Conservation (phyloP, 2,888 invertebrate species). For the Sinohyriopsis cumingii region DNA sequence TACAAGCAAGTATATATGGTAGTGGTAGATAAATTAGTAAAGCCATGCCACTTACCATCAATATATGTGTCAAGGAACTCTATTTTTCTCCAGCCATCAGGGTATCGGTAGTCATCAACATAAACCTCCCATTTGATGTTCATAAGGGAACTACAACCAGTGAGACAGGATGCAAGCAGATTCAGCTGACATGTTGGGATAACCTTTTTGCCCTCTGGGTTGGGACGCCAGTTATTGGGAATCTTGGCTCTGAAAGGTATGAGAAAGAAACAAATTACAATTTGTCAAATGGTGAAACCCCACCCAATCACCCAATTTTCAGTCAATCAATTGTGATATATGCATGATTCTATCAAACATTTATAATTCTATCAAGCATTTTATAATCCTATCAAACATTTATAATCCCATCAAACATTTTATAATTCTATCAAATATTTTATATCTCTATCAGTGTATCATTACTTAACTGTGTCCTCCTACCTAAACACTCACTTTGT, state of each 20-base stretch:
- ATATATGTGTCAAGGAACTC: conserved; percentile 18
- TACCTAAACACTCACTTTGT: no score
- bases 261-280: not conserved
- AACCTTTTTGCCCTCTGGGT: conserved; percentile 12
- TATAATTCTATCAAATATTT: no score
- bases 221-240: conserved; percentile 13
- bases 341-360: no score
- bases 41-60: conserved; percentile 24
- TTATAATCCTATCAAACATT: no score
- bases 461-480: no score
- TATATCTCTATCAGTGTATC: no score
- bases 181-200: conserved; percentile 34
- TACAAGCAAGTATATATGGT: no score
- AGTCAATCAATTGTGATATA: no score
- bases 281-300: no score
- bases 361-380: no score
- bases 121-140: conserved; percentile 49
- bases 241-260: conserved; percentile 19
- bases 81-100: conserved; percentile 31
- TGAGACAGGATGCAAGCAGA: conserved; percentile 10
- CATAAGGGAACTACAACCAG: conserved; percentile 21
- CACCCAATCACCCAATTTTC: no score
- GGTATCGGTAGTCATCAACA: conserved; percentile 45
- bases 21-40: not conserved
- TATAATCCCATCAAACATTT: no score